phyloP scores from a whole-genome alignment of 2,888 invertebrate species.

The Escarpia spicata region DNA sequence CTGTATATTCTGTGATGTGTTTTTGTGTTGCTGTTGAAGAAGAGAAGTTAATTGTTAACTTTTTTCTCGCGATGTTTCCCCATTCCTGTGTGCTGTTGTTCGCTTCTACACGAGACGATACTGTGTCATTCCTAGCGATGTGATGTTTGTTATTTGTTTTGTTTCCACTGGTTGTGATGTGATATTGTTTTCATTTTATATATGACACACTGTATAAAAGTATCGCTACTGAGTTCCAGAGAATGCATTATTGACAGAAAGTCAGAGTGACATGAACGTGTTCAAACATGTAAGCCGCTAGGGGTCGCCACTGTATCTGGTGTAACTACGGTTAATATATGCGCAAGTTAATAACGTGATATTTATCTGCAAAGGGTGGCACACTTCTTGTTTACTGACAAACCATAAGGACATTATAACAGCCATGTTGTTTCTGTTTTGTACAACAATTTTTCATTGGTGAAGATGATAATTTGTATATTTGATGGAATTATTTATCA shows the following conservation, averaged over 20 bases:
- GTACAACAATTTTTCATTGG: not conserved
- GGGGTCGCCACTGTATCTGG: not conserved
- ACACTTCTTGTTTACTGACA: not conserved
- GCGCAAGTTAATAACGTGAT: not conserved
- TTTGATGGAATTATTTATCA: not conserved
- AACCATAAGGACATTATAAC: not conserved
- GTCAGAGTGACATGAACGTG: not conserved
- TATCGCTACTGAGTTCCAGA: not conserved
- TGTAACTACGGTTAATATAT: not conserved
- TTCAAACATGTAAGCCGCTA: not conserved
- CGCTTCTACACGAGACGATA: too few species aligned
- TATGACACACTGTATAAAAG: not conserved
- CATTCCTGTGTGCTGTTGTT: not conserved
- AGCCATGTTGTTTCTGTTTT: not conserved
- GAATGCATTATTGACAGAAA: not conserved
- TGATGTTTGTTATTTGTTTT: not conserved
- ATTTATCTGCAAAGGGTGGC: not conserved
- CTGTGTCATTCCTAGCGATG: not conserved
- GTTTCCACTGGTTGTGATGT: not conserved
- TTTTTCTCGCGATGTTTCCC: not conserved
- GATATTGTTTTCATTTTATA: not conserved
- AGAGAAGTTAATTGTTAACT: not conserved
- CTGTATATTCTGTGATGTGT: not conserved
- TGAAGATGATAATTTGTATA: not conserved
- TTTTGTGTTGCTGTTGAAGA: not conserved